phyloP scores from a whole-genome alignment of 2,888 invertebrate genomes.

The Zygothrica quintamaculata region DNA sequence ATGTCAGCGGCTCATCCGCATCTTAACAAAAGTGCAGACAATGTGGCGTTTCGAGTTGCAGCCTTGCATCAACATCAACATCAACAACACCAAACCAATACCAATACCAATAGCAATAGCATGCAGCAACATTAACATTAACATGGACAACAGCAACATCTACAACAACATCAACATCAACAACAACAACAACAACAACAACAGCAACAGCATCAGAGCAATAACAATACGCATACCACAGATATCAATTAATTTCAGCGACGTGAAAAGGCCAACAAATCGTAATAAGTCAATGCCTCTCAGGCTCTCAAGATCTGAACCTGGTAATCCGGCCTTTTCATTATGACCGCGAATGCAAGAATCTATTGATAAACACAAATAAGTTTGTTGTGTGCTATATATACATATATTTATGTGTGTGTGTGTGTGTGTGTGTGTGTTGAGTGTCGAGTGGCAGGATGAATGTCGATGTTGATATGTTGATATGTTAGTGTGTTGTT shows the following conservation, averaged over 20 bases:
- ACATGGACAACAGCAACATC: constrained; percentile 10
- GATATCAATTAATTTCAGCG: constrained; percentile 78
- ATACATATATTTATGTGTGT: constrained; percentile 14
- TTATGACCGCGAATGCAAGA: constrained; percentile 29
- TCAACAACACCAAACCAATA: constrained; percentile 18
- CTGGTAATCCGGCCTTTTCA: constrained; percentile 38
- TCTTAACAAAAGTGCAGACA: constrained; percentile 61
- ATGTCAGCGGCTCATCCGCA: constrained; percentile 50
- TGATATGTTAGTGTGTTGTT: constrained; percentile 23
- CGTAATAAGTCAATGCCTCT: constrained; percentile 79
- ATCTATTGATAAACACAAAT: constrained; percentile 79
- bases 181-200: constrained; percentile 12
- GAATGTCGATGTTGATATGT: constrained; percentile 33
- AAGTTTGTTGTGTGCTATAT: constrained; percentile 40
- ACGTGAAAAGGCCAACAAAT: constrained; percentile 78
- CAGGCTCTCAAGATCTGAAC: constrained; percentile 3
- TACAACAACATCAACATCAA: constrained; percentile 13
- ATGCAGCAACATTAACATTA: constrained; percentile 20
- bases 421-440: constrained; percentile 26
- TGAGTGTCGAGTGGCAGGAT: constrained; percentile 49
- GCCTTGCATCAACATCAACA: constrained; percentile 3
- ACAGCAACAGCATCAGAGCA: constrained; percentile 29
- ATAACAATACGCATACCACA: constrained; percentile 76
- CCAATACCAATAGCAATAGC: constrained; percentile 3
- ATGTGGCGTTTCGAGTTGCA: constrained; percentile 48